Evolutionary conservation across 2,113 vertebrate genomes (phyloP).

Genomic region (Corapipo altera): DNA sequence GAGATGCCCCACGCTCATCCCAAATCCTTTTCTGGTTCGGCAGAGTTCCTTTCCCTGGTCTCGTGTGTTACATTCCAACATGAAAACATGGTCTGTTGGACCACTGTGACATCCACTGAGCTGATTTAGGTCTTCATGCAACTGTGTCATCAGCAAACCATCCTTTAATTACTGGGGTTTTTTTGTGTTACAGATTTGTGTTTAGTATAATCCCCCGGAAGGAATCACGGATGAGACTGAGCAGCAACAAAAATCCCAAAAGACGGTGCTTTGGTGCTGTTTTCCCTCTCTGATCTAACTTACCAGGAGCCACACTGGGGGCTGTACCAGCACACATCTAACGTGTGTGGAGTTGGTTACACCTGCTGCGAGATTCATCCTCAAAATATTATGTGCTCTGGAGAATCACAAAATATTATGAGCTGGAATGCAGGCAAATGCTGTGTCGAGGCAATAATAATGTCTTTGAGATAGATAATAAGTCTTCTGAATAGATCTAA

Average conservation of each 20-base stretch:
- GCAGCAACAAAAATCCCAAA: not conserved
- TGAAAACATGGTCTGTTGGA: accelerated
- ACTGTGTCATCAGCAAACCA: not conserved
- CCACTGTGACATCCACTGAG: not conserved
- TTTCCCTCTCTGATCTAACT: not conserved
- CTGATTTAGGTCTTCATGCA: not conserved
- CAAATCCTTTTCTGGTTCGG: not conserved
- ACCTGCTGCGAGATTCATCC: not conserved
- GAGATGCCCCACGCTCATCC: not conserved
- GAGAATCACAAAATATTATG: not conserved
- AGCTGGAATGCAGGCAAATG: not conserved
- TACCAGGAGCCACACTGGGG: not conserved
- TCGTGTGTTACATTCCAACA: accelerated
- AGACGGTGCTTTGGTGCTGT: not conserved
- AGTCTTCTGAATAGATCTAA: not conserved
- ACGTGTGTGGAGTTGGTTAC: not conserved
- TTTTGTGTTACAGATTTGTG: not conserved
- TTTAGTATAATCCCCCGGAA: not conserved
- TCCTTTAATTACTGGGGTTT: accelerated
- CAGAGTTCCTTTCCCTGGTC: not conserved
- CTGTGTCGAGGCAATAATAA: not conserved
- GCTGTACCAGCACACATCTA: not conserved
- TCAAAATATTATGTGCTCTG: not conserved
- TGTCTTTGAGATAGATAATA: not conserved
- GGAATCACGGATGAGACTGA: not conserved